Evolutionary conservation across 2,888 invertebrate genomes (phyloP).

Genomic region (Boloria euphrosyne): DNA sequence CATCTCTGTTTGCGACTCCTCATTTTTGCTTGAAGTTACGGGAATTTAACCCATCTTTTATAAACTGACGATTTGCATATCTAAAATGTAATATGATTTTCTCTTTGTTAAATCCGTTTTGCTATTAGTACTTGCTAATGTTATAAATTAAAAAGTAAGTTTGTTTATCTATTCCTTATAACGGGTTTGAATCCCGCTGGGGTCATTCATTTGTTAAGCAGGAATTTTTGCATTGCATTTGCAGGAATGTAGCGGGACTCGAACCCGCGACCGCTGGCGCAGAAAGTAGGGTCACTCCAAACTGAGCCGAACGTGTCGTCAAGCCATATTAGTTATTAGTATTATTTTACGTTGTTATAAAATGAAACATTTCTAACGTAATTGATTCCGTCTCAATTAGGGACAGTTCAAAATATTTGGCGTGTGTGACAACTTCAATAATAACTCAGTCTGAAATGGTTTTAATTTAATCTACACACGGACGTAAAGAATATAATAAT

Average conservation of each 20-base stretch:
- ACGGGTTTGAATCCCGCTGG: no score
- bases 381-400: conserved; percentile 8
- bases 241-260: no score
- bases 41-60: conserved; percentile 21
- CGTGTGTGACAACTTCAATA: conserved; percentile 4
- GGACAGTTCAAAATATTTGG: conserved; percentile 1
- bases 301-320: no score
- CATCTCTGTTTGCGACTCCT: conserved; percentile 35
- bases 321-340: background rate
- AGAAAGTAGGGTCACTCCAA: no score
- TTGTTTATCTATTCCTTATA: no score
- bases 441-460: background rate
- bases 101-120: no score
- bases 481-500: no score
- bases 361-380: background rate
- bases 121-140: no score
- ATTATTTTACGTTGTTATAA: background rate
- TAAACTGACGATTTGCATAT: background rate
- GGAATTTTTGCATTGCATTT: no score
- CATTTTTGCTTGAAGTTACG: conserved; percentile 24
- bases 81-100: conserved; percentile 1
- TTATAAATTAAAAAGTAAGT: no score
- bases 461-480: conserved; percentile 4
- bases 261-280: no score
- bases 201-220: no score